A percentile compares a stretch with the other conserved stretches of the same genome.
Evolutionary conservation across 1,140 invertebrate species (phyloP).

Genomic region (Polypedilum vanderplanki): DNA sequence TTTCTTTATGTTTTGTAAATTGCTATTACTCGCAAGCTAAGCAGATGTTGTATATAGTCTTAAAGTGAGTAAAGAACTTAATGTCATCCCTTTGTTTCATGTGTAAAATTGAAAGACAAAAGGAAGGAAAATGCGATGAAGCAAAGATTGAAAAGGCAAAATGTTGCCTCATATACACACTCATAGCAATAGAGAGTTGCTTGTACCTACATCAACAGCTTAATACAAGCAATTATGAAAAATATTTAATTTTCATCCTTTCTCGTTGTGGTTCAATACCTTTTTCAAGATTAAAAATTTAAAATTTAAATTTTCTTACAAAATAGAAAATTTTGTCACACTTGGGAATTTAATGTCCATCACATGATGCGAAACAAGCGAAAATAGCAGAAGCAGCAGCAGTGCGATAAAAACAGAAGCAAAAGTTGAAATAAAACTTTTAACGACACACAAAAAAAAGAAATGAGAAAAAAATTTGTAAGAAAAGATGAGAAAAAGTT

Average conservation of each 20-base stretch:
- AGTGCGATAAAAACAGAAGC: not conserved
- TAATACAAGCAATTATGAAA: constrained; percentile 10
- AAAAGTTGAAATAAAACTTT: constrained; percentile 15
- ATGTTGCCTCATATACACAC: not conserved
- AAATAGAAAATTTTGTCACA: not conserved
- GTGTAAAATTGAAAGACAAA: not conserved
- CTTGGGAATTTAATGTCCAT: constrained; percentile 6
- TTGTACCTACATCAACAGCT: not conserved
- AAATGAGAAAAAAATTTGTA: too few species aligned
- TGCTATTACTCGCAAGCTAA: not conserved
- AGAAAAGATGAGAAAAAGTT: not conserved
- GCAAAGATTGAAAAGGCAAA: constrained; percentile 4
- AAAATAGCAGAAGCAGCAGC: not conserved
- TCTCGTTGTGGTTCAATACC: not conserved
- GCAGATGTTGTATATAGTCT: not conserved
- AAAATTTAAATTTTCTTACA: not conserved
- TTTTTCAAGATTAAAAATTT: constrained; percentile 12
- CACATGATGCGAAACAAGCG: not conserved
- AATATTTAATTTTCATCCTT: not conserved
- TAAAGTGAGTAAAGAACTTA: not conserved
- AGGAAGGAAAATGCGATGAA: not conserved
- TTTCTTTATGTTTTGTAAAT: constrained; percentile 15
- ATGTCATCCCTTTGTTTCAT: not conserved
- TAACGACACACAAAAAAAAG: not conserved
- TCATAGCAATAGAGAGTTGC: not conserved